Evolutionary conservation across 2,888 invertebrate species (phyloP), one percentile per base, ranked within the genome.

Genomic region (Trachelus troglodyta): DNA sequence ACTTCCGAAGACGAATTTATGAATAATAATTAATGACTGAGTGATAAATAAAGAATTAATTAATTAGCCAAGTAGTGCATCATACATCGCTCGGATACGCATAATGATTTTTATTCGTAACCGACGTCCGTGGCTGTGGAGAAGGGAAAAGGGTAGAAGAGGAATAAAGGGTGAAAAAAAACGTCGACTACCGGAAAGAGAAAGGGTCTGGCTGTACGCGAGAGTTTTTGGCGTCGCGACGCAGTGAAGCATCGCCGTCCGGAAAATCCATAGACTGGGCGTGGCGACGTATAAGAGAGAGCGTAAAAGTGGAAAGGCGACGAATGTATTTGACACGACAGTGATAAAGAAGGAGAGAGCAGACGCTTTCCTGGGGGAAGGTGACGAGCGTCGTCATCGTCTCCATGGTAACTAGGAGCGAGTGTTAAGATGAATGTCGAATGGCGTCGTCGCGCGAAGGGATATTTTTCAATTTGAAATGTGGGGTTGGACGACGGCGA

Each of bases 141-240:
- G 75, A 12, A 9, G 33, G 37, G 69, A 80, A 71, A 76, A 35
- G 74, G 69, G 73, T 34, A 34, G 69, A 33, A 73, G 76, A 34
- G 76, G 56, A 56, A 23, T 56, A 34, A 77, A 79, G 74, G 77
- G 74, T 73, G 77, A 76, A 75, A 75, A 81, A 80, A 84, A 84
- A 73, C 69, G 73, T 56, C 23, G 1, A 23, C 56, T 15, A 56
- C 23, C 23, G 56, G 9, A 56, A 56, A 73, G 80, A 79, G 77
- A 73, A 76, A 80, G 78, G 77, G 78, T 78, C 69, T 77, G 79
- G 79, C 78, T 77, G 80, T 81, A 75, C 82, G 81, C 77, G 84
- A 85, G 82, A 89, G 89, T 87, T 88, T 90, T 88, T 85, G 89
- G 88, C 88, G 89, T 88, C 89, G 89, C 88, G 89, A 84, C 90